Conservation (phyloP, 2,888 invertebrate genomes). For the Heliconius ethilla region DNA sequence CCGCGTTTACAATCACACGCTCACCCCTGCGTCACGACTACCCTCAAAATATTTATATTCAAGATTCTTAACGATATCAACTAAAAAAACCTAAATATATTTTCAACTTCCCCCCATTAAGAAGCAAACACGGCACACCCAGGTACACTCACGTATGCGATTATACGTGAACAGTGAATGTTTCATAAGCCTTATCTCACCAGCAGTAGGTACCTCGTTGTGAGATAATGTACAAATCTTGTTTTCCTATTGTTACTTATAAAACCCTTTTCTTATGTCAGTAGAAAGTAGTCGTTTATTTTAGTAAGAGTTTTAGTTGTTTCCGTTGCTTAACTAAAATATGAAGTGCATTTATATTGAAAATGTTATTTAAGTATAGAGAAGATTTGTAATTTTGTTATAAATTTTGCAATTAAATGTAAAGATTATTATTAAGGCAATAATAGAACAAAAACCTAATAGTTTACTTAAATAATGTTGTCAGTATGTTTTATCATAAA, state of each 20-base stretch:
- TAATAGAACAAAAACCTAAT: too few relatives aligned
- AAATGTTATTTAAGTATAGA: neutral
- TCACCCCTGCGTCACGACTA: too few relatives aligned
- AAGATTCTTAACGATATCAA: neutral
- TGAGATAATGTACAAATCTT: constrained; percentile 36
- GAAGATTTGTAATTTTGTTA: too few relatives aligned
- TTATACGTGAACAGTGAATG: constrained; percentile 32
- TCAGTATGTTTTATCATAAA: too few relatives aligned
- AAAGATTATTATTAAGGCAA: too few relatives aligned
- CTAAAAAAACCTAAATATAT: neutral
- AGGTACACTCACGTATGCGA: constrained; percentile 33
- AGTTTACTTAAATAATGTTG: too few relatives aligned
- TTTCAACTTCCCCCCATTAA: constrained; percentile 23
- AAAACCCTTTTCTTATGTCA: constrained; percentile 8
- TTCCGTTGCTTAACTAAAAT: neutral
- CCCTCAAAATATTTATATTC: neutral
- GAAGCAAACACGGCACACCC: constrained; percentile 30
- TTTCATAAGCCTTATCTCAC: constrained; percentile 36
- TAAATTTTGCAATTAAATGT: too few relatives aligned
- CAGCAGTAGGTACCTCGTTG: constrained; percentile 20
- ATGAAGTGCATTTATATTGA: neutral
- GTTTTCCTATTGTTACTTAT: constrained; percentile 17
- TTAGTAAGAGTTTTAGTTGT: neutral
- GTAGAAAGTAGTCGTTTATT: neutral
- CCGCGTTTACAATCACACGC: too few relatives aligned